phyloP scores from a whole-genome alignment of 2,797 vertebrate species.

The Diglossa cyanea region DNA sequence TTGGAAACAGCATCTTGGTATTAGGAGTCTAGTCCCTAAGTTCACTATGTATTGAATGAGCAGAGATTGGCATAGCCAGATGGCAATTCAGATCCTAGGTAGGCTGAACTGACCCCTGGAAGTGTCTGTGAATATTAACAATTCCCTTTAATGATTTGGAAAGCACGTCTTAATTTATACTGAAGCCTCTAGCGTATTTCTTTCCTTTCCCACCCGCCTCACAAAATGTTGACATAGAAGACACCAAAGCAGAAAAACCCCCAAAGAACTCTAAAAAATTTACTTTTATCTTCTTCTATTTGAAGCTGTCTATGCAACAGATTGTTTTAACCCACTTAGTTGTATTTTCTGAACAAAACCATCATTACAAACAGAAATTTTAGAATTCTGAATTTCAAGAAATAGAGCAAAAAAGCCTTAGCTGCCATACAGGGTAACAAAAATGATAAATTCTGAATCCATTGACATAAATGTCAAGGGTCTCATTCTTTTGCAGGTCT shows the following conservation, averaged over 20 bases:
- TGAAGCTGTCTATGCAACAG: background rate
- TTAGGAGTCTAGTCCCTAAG: background rate
- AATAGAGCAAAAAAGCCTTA: background rate
- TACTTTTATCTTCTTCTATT: background rate
- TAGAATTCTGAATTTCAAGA: background rate
- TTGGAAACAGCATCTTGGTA: background rate
- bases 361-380: background rate
- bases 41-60: conserved; percentile 16
- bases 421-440: background rate
- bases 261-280: background rate
- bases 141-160: conserved; percentile 50
- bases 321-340: background rate
- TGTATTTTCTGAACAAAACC: background rate
- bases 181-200: background rate
- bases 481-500: background rate
- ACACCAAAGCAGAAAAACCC: background rate
- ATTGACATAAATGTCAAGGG: background rate
- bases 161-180: conserved; percentile 48
- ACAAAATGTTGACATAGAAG: background rate
- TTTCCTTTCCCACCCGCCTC: background rate
- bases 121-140: conserved; percentile 71
- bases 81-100: conserved; percentile 54
- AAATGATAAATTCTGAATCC: background rate
- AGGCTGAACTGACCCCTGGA: conserved; percentile 48
- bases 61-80: conserved; percentile 45